Conservation (phyloP, 2,797 vertebrate genomes). For the Falco peregrinus region DNA sequence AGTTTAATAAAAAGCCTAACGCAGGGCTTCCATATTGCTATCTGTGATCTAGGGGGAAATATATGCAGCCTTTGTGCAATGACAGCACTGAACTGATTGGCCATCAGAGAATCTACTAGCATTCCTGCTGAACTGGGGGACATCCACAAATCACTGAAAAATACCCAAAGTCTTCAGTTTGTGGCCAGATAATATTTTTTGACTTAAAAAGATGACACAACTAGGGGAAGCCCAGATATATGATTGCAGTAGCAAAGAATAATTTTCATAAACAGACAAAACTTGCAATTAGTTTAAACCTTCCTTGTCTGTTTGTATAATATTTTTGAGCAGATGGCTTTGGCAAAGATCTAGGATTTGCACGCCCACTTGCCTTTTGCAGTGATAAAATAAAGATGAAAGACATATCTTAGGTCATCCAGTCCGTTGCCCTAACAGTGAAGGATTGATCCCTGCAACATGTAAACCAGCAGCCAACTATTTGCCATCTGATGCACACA, state of each 20-base stretch:
- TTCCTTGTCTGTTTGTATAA: slow-evolving; percentile 58
- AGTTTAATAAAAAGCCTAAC: not conserved
- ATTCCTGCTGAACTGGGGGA: not conserved
- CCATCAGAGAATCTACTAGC: not conserved
- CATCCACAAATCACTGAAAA: not conserved
- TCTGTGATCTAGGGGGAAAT: not conserved
- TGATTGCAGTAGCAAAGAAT: not conserved
- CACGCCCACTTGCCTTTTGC: slow-evolving; percentile 67
- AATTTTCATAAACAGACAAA: slow-evolving; percentile 50
- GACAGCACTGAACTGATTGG: not conserved
- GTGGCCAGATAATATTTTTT: not conserved
- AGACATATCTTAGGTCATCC: slow-evolving; percentile 48
- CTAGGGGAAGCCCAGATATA: not conserved
- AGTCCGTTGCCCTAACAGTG: slow-evolving; percentile 37
- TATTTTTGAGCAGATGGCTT: slow-evolving; percentile 70
- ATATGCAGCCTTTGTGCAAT: not conserved
- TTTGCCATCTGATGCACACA: slow-evolving; percentile 48
- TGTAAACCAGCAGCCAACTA: slow-evolving; percentile 47
- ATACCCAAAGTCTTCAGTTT: not conserved
- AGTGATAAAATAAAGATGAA: slow-evolving; percentile 68
- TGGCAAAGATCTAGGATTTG: slow-evolving; percentile 63
- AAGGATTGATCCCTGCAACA: slow-evolving; percentile 55
- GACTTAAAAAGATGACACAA: not conserved
- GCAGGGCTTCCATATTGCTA: not conserved
- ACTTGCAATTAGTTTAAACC: slow-evolving; percentile 62